These are phyloP conservation scores for Chrysemys picta DNA, from an alignment of 2,113 vertebrate species.

Conservation along the genomic window DNA sequence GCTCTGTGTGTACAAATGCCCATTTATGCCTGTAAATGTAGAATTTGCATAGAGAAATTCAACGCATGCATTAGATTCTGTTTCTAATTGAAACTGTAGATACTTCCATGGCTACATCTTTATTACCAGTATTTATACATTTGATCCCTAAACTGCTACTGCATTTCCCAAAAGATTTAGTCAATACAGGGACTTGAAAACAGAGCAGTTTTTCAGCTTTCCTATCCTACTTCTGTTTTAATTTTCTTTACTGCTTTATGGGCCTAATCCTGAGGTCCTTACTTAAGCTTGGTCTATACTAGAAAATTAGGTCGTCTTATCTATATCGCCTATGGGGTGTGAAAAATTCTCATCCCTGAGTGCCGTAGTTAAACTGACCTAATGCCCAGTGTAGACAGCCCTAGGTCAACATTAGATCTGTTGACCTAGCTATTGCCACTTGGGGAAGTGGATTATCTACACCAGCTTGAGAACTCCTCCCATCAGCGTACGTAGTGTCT, in stretches of 20 bases:
- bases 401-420: neutral
- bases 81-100: neutral
- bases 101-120: neutral
- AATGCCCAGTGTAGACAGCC: neutral
- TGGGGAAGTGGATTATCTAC: neutral
- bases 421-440: neutral
- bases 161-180: slow-evolving; percentile 2
- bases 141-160: neutral
- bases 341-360: neutral
- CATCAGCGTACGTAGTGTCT: neutral
- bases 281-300: neutral
- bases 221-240: neutral
- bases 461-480: neutral
- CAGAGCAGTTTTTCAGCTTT: neutral
- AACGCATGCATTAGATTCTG: neutral
- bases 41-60: neutral
- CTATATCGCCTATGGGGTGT: neutral
- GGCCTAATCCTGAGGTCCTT: neutral
- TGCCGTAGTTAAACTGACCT: neutral
- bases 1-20: fast-evolving
- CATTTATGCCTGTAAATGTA: neutral
- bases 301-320: neutral
- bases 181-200: neutral
- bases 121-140: neutral
- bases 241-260: fast-evolving